These are phyloP conservation scores for Cyprinella venusta DNA, from an alignment of 2,797 vertebrate species.

Conservation along the genomic window DNA sequence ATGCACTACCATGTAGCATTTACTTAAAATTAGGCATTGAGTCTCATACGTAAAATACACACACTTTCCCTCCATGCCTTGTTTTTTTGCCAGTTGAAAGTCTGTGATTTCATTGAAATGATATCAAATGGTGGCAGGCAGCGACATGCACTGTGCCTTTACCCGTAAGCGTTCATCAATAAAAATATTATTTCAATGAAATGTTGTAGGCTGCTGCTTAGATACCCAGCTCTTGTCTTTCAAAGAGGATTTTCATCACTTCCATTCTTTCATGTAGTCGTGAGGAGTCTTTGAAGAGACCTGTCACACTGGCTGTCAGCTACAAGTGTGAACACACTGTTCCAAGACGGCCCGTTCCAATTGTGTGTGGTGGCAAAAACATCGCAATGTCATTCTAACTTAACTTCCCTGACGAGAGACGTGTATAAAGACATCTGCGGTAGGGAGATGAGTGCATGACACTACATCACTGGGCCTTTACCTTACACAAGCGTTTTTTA, in stretches of 20 bases:
- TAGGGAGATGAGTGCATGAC: constrained; percentile 1
- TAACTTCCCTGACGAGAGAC: constrained; percentile 10
- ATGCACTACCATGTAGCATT: no score
- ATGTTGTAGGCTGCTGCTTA: constrained; percentile 48
- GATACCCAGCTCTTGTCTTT: constrained; percentile 54
- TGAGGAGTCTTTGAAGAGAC: constrained; percentile 50
- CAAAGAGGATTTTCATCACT: constrained; percentile 29
- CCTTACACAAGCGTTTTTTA: neutral
- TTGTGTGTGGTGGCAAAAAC: constrained; percentile 13
- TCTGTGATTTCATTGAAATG: constrained; percentile 45
- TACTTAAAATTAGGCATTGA: neutral
- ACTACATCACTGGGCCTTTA: constrained; percentile 2
- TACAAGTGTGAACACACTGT: constrained; percentile 44
- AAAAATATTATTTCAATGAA: constrained; percentile 29
- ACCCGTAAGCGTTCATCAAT: constrained; percentile 26
- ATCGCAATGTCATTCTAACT: constrained; percentile 19
- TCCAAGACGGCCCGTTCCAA: constrained; percentile 23
- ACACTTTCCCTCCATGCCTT: constrained; percentile 27
- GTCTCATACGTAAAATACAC: neutral
- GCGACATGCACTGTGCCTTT: neutral
- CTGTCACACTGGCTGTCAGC: constrained; percentile 17
- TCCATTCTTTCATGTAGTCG: constrained; percentile 15
- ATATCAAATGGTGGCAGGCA: neutral
- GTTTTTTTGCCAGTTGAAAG: constrained; percentile 64
- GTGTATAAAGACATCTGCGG: constrained; percentile 10